Evolutionary conservation across 2,797 vertebrate species (phyloP), one percentile per base, ranked within the genome.

Genomic region (Scolopax rusticola): DNA sequence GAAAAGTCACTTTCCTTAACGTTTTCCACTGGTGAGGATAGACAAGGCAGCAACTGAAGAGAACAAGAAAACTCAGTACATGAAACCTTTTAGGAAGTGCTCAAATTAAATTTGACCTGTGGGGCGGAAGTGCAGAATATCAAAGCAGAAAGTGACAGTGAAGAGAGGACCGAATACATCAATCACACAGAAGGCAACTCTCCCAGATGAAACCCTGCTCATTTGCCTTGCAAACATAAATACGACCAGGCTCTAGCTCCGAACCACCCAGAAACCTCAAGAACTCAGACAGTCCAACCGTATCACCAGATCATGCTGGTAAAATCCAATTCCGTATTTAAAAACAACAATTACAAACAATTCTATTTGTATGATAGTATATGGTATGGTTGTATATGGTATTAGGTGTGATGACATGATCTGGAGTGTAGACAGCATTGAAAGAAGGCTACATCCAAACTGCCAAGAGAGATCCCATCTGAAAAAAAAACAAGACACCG

Each of bases 171-270:
- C n/a, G 69, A 75, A 53, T 21, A 69, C 10, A 20, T 36, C 51
- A 33, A 48, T 63, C 40, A 69, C 4, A 6, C 23, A 61, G 43
- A 81, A 56, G 6, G 9, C 50, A 81, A 48, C 20, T 18, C 9
- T n/a, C 15, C 28, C 48, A n/a, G 51, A 18, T 12, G 12, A 87
- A 69, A 41, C 11, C 24, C 43, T 30, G 28, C 5, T 53, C 1
- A 0, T 7, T 43, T 53, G 28, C 57, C 64, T 75, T 75, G 11
- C 27, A 67, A 74, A 36, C 11, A 3, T 64, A 61, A 91, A 18
- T 5, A 54, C 0, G 0, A 30, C 30, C 11, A 61, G 12, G 9
- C 76, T 45, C n/a, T 45, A 84, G 27, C 56, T 82, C 75, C 0
- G 0, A 83, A 82, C 24, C 27, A 68, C 38, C 20, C 41, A 23